Percentiles rank a stretch among this genome's conserved stretches.
phyloP scores from a whole-genome alignment of 2,113 vertebrate genomes.

The Campylorhamphus procurvoides region DNA sequence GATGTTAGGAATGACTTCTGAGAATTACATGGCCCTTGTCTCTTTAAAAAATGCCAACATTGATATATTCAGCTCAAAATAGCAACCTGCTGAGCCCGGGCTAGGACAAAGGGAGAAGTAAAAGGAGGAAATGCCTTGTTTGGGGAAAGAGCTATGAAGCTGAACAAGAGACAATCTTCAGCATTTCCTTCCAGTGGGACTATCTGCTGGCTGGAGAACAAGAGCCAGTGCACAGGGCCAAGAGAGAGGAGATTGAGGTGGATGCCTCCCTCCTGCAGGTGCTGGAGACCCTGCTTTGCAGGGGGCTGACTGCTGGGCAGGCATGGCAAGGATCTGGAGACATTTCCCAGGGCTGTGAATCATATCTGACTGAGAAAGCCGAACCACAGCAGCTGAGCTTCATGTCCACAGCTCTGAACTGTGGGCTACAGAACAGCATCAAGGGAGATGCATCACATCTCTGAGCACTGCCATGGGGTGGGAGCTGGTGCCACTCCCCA shows the following conservation, averaged over 20 bases:
- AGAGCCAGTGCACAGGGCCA: neutral
- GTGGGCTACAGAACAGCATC: neutral
- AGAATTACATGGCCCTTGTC: neutral
- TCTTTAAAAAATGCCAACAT: neutral
- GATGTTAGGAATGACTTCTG: neutral
- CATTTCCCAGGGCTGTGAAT: neutral
- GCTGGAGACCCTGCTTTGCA: neutral
- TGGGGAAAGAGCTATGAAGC: neutral
- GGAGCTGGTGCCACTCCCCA: neutral
- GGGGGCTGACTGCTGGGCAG: neutral
- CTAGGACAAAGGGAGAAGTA: conserved; percentile 2
- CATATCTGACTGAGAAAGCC: neutral
- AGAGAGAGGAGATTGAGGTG: fast-evolving
- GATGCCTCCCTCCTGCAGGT: neutral
- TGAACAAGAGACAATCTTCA: neutral
- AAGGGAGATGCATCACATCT: neutral
- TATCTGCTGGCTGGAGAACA: neutral
- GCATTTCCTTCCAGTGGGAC: neutral
- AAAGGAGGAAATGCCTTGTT: conserved; percentile 23
- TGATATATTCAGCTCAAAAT: neutral
- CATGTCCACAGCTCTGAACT: neutral
- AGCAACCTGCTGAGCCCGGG: neutral
- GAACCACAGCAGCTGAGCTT: neutral
- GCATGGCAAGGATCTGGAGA: neutral
- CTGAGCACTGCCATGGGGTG: fast-evolving